Conservation (phyloP, 2,888 invertebrate genomes). For the Caenorhabditis auriculariae region DNA sequence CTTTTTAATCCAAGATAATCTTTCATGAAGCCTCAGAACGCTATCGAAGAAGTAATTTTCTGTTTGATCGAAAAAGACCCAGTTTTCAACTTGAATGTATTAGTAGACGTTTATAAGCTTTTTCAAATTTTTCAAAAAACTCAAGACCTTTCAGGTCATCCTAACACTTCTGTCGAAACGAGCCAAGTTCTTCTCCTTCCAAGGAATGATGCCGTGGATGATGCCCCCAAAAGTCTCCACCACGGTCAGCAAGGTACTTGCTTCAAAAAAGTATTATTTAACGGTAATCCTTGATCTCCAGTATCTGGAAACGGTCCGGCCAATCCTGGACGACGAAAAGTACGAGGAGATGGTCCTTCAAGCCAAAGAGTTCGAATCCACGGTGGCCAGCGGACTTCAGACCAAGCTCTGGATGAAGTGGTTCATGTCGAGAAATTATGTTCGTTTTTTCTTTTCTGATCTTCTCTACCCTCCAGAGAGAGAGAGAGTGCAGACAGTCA, state of each 20-base stretch:
- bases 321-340: constrained; percentile 44
- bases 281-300: no score
- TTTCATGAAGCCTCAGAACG: no score
- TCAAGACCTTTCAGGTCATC: constrained; percentile 14
- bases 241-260: constrained; percentile 28
- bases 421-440: constrained; percentile 50
- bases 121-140: not conserved
- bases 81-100: not conserved
- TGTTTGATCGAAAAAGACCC: no score
- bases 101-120: no score
- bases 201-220: constrained; percentile 45
- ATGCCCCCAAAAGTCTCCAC: constrained; percentile 41
- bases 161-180: constrained; percentile 25
- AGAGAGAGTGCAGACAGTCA: not conserved
- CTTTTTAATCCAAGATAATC: no score
- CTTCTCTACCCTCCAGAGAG: not conserved
- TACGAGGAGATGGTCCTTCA: constrained; percentile 27
- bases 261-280: not conserved
- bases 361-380: constrained; percentile 43
- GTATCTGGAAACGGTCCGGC: constrained; percentile 48
- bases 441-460: constrained; percentile 8
- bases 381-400: constrained; percentile 42
- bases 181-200: constrained; percentile 44
- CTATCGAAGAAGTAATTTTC: no score
- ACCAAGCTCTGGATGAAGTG: constrained; percentile 55